Conservation (phyloP, 2,113 vertebrate genomes). For the Corythaeola cristata region DNA sequence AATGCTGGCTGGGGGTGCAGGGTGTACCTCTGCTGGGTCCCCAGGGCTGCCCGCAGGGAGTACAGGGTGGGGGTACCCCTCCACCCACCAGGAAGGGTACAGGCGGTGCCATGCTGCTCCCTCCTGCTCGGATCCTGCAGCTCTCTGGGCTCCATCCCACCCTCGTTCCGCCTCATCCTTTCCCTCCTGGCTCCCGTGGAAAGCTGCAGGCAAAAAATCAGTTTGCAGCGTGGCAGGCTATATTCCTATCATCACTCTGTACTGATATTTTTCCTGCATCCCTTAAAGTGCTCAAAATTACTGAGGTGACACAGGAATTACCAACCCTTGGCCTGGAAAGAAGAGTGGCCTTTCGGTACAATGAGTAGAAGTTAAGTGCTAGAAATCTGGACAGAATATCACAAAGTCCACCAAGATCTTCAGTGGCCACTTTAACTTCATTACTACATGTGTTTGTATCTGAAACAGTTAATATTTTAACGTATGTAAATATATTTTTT, state of each 20-base stretch:
- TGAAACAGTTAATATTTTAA: not conserved
- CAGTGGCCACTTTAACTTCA: not conserved
- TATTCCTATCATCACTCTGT: accelerated
- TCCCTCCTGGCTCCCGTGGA: accelerated
- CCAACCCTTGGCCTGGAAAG: not conserved
- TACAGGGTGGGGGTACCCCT: too few species aligned
- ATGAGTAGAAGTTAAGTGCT: not conserved
- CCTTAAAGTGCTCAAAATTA: not conserved
- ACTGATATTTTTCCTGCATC: not conserved
- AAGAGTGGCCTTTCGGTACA: not conserved
- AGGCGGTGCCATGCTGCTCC: accelerated
- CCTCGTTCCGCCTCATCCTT: accelerated
- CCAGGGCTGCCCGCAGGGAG: not conserved
- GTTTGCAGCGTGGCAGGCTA: not conserved
- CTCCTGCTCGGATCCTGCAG: not conserved
- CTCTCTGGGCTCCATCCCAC: not conserved
- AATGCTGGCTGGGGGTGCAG: accelerated
- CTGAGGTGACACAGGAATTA: not conserved
- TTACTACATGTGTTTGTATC: not conserved
- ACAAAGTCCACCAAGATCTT: not conserved
- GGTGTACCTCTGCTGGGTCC: not conserved
- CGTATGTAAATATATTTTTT: not conserved
- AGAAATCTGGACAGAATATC: not conserved
- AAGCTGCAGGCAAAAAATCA: not conserved
- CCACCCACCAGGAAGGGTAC: not conserved